Percentiles rank a stretch among this genome's conserved stretches.
Conservation (phyloP, 1,140 invertebrate species). For the Liolophura sinensis region DNA sequence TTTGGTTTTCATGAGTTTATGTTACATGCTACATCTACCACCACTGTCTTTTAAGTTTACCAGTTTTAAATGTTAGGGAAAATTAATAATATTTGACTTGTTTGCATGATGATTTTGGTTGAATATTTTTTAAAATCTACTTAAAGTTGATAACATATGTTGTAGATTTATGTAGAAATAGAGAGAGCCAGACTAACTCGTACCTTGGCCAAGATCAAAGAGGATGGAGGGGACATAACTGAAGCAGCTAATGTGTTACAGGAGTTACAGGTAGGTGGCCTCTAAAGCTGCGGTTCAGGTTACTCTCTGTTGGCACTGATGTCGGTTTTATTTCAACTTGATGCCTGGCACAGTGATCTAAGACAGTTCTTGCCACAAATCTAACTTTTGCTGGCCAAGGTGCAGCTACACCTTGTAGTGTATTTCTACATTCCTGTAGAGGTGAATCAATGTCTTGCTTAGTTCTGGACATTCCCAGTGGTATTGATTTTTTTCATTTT, state of each 20-base stretch:
- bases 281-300: background rate
- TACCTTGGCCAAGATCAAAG: constrained; percentile 90
- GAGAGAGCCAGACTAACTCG: constrained; percentile 95
- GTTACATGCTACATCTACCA: background rate
- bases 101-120: background rate
- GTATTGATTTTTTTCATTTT: background rate
- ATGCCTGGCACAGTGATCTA: background rate
- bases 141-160: background rate
- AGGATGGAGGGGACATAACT: constrained; percentile 84
- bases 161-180: constrained; percentile 97
- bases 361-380: background rate
- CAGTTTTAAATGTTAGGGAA: background rate
- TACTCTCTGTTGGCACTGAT: background rate
- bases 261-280: constrained; percentile 77
- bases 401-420: too few species aligned
- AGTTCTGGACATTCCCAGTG: too few species aligned
- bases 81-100: background rate
- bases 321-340: constrained; percentile 1
- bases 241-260: constrained; percentile 93
- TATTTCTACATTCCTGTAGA: too few species aligned
- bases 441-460: too few species aligned
- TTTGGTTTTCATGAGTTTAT: background rate
- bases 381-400: background rate
- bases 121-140: background rate
- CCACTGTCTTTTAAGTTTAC: background rate